A percentile compares a stretch with the other conserved stretches of the same genome.
Evolutionary conservation across 2,888 invertebrate species (phyloP).

Genomic region (Neoaliturus tenellus): DNA sequence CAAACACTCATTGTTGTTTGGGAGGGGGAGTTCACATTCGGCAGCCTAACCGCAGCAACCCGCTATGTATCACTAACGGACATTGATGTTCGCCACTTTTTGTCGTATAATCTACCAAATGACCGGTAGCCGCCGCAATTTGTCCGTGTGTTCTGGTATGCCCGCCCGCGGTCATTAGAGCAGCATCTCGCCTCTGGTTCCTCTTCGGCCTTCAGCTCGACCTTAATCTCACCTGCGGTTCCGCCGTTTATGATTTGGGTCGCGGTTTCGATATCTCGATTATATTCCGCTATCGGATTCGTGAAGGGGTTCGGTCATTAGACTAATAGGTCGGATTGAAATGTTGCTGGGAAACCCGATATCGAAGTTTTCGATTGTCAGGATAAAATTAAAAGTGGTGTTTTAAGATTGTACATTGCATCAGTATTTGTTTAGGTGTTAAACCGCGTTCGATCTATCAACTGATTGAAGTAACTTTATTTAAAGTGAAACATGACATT

Average conservation of each 20-base stretch:
- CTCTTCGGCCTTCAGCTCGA: not conserved
- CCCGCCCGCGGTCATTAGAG: slow-evolving; percentile 14
- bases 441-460: too few relatives aligned
- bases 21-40: too few relatives aligned
- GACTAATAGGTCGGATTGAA: not conserved
- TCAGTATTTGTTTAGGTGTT: too few relatives aligned
- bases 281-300: not conserved
- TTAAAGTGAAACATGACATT: too few relatives aligned
- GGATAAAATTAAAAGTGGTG: too few relatives aligned
- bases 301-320: not conserved
- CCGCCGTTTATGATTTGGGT: not conserved
- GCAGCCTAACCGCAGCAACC: slow-evolving; percentile 17
- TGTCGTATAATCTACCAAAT: slow-evolving; percentile 47
- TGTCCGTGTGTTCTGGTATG: slow-evolving; percentile 43
- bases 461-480: too few relatives aligned
- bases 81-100: slow-evolving; percentile 38
- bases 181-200: too few relatives aligned
- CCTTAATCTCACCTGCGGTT: not conserved
- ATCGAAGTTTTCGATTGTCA: too few relatives aligned
- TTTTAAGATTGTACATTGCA: too few relatives aligned
- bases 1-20: too few relatives aligned
- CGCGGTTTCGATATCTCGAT: slow-evolving; percentile 13
- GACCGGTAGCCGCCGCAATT: slow-evolving; percentile 34
- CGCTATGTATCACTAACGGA: slow-evolving; percentile 43
- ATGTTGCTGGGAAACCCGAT: too few relatives aligned